phyloP scores from a whole-genome alignment of 2,113 vertebrate genomes.

The Pachyramphus minor region DNA sequence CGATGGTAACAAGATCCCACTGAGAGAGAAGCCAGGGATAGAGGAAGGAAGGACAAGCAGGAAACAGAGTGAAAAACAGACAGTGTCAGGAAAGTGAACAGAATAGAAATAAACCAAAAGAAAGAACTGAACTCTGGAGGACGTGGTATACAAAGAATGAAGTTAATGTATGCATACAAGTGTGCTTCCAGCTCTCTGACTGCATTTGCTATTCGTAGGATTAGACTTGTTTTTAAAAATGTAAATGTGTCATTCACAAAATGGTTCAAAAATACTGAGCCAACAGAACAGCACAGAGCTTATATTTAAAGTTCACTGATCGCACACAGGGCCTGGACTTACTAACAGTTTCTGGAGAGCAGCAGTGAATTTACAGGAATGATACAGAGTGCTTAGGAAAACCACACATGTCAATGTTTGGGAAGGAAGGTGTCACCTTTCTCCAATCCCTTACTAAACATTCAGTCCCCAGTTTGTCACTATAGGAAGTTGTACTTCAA shows the following conservation, averaged over 20 bases:
- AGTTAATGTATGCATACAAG: neutral
- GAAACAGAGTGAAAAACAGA: neutral
- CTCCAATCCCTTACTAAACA: neutral
- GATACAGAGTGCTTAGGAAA: neutral
- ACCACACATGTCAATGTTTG: fast-evolving
- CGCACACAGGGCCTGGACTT: neutral
- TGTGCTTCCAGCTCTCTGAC: neutral
- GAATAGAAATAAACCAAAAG: neutral
- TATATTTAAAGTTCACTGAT: neutral
- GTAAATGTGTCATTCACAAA: neutral
- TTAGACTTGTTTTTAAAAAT: neutral
- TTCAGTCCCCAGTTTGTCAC: neutral
- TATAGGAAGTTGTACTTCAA: neutral
- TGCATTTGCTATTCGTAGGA: neutral
- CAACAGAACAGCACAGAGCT: neutral
- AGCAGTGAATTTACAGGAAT: neutral
- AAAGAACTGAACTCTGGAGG: neutral
- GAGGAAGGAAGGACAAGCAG: neutral
- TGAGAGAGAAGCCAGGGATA: neutral
- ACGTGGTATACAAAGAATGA: neutral
- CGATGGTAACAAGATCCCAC: neutral
- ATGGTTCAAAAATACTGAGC: neutral
- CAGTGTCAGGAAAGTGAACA: neutral
- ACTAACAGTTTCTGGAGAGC: neutral
- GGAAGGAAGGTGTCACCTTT: neutral